Evolutionary conservation across 1,140 invertebrate species (phyloP), one percentile per base, ranked within the genome.

Genomic region (Penaeus vannamei): DNA sequence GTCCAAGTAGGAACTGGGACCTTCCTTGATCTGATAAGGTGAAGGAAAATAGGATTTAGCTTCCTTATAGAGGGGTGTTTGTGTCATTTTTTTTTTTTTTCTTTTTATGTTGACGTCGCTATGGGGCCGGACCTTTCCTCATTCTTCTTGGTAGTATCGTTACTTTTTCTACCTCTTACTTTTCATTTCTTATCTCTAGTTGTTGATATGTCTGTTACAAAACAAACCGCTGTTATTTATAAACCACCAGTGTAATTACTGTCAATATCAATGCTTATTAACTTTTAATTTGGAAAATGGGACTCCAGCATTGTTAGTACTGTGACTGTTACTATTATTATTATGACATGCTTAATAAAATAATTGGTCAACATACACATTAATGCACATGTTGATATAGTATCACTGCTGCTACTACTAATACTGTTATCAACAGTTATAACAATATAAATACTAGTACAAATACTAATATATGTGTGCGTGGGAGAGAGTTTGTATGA

Each of bases 1-100:
- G 76, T 96, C 96, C 46, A 97, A 92, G 92, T 95, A 97, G n/a
- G 95, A 94, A 92, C 95, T 96, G 32, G 95, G 95, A n/a, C 96
- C 94, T 69, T 96, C 95, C 53, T 93, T 93, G 69, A 95, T 92
- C 93, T 97, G 94, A 19, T 62, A 90, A 59, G 62, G 53, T n/a
- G 82, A 84, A 53, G 42, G 36, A 81, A 26, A 81, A 60, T 23
- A 59, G 29, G 22, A 59, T 53, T 46, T 87, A 69, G 26, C 12
- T 84, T 60, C 19, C 20, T 20, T 29, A 69, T 22, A 22, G 36
- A 12, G 10, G 12, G 53, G 12, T 79, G 22, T 79, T n/a, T 29
- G 20, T 79, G 22, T 42, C 17, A 8, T 46, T 42, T 19, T 79
- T 22, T 17, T 42, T 26, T 79, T 26, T 42, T 22, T 26, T 46